A percentile compares a stretch with the other conserved stretches of the same genome.
These are phyloP conservation scores for Amiota communis DNA, from an alignment of 2,888 invertebrate genomes.

Conservation along the genomic window DNA sequence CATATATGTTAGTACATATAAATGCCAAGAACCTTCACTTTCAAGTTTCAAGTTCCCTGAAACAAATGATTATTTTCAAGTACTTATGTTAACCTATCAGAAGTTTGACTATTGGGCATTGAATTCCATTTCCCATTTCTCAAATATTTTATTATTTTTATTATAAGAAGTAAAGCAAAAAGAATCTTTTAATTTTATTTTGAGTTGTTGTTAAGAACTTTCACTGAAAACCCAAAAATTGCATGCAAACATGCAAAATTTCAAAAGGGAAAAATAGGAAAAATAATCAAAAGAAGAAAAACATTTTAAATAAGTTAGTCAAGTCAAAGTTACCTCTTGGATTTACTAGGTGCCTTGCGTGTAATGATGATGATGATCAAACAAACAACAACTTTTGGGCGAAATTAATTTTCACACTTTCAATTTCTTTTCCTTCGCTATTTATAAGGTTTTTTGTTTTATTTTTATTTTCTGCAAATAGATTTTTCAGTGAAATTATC, in stretches of 20 bases:
- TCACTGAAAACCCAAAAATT: slow-evolving; percentile 51
- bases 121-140: no score
- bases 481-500: slow-evolving; percentile 87
- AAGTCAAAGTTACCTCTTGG: slow-evolving; percentile 13
- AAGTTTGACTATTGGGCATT: no score
- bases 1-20: no score
- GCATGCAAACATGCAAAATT: slow-evolving; percentile 64
- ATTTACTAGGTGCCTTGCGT: background rate
- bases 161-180: slow-evolving; percentile 28
- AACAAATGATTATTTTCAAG: no score
- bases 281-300: slow-evolving; percentile 32
- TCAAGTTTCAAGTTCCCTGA: no score
- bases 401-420: slow-evolving; percentile 43
- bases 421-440: slow-evolving; percentile 33
- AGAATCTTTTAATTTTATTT: slow-evolving; percentile 45
- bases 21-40: no score
- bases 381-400: slow-evolving; percentile 8
- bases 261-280: slow-evolving; percentile 36
- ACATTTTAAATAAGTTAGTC: background rate
- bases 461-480: slow-evolving; percentile 64
- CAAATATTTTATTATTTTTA: background rate
- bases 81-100: no score
- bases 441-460: background rate
- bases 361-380: slow-evolving; percentile 20
- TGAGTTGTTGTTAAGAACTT: slow-evolving; percentile 46